Percentiles rank a stretch among this genome's conserved stretches.
Conservation (phyloP, 1,140 invertebrate genomes). For the Reticulitermes speratus region DNA sequence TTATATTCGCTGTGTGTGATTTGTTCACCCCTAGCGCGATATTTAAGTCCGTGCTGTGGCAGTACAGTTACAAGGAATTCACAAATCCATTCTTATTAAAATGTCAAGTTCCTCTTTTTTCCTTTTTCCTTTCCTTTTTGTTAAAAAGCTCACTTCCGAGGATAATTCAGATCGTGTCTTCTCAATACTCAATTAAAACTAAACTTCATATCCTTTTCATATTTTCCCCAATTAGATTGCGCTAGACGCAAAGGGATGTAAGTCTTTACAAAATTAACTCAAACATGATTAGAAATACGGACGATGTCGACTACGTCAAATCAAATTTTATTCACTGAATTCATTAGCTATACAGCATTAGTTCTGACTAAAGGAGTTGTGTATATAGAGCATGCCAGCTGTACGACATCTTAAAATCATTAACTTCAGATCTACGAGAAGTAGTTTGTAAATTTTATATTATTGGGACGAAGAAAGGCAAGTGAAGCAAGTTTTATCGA, state of each 20-base stretch:
- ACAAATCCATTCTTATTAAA: conserved; percentile 20
- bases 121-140: neutral
- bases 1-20: neutral
- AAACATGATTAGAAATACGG: conserved; percentile 26
- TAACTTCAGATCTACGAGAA: neutral
- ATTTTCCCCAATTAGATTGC: conserved; percentile 37
- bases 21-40: conserved; percentile 5
- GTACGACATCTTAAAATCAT: too few relatives aligned
- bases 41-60: neutral
- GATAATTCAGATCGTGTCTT: conserved; percentile 23
- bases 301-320: conserved; percentile 10
- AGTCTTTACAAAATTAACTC: conserved; percentile 32
- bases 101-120: neutral
- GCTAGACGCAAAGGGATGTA: neutral
- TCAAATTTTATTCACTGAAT: conserved; percentile 29
- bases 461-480: too few relatives aligned
- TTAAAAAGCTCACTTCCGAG: neutral
- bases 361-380: conserved; percentile 2
- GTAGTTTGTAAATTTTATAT: neutral
- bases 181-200: conserved; percentile 35
- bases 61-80: neutral
- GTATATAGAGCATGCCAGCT: neutral
- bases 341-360: conserved; percentile 28
- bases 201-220: conserved; percentile 35
- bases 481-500: too few relatives aligned